Evolutionary conservation across 1,140 invertebrate species (phyloP), one percentile per base, ranked within the genome.

Genomic region (Scaptomyza montana): DNA sequence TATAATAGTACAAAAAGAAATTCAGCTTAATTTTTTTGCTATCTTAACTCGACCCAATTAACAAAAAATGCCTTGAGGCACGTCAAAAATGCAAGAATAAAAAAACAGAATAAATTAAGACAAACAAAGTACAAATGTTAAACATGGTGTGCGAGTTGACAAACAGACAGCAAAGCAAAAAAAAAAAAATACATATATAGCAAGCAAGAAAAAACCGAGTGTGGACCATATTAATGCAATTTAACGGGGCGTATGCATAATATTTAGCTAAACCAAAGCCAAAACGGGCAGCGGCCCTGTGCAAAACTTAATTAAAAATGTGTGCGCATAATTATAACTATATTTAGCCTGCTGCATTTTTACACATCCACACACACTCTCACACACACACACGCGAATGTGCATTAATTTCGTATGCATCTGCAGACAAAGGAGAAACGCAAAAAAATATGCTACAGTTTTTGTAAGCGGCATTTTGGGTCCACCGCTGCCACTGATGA

Each of bases 271-370:
- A 87, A 54, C 84, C 71, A 60, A 66, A 69, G 61, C 72, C 68
- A 65, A 66, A 73, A 61, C 67, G 65, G 60, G 60, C 69, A 60
- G 65, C 60, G 56, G 72, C 55, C 71, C 75, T 65, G 62, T 59
- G 66, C 73, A 71, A 89, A 89, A 89, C 85, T 89, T 89, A 89
- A 89, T 89, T 89, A 89, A 89, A 89, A 89, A 89, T 89, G 65
- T 89, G 84, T 70, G 84, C 84, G 84, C 84, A 89, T 89, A 89
- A 89, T 89, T 89, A 89, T 89, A 89, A 89, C 84, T 89, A 82
- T 89, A 89, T 89, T 89, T 89, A 89, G 84, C 73, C 71, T 68
- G 78, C 68, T 79, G 68, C 66, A 75, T 56, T 72, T 75, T 65
- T 53, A 60, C 76, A 73, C 53, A 63, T 39, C 46, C 25, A 47